phyloP scores from a whole-genome alignment of 2,888 invertebrate species.

The Hybos culiciformis region DNA sequence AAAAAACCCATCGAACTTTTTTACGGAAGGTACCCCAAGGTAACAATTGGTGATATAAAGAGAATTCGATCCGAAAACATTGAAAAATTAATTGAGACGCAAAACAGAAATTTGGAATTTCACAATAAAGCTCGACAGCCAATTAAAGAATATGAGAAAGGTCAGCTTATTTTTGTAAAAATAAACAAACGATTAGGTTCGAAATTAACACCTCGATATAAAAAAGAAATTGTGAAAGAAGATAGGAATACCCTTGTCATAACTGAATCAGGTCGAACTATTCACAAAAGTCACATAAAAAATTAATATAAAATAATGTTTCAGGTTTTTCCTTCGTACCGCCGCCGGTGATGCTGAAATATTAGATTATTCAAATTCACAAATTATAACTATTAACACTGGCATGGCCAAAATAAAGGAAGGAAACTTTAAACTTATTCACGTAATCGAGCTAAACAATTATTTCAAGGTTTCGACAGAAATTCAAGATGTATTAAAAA shows the following conservation, averaged over 20 bases:
- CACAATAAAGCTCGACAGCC: too few species aligned
- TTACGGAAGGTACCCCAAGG: slow-evolving; percentile 1
- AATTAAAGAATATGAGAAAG: slow-evolving; percentile 3
- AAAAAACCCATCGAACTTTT: slow-evolving; percentile 4
- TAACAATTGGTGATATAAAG: background rate
- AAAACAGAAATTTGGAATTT: background rate
- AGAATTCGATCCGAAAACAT: background rate
- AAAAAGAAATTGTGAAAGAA: slow-evolving; percentile 1
- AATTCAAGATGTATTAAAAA: too few species aligned
- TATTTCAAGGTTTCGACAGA: slow-evolving; percentile 1
- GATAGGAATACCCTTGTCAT: slow-evolving; percentile 1
- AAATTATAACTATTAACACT: too few species aligned
- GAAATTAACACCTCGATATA: background rate
- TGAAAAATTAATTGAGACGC: background rate
- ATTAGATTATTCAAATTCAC: too few species aligned
- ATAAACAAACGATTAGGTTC: slow-evolving; percentile 2
- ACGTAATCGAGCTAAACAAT: slow-evolving; percentile 8
- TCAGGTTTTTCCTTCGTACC: background rate
- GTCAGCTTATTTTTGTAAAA: slow-evolving; percentile 3
- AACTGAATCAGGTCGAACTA: background rate
- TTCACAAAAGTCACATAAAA: too few species aligned
- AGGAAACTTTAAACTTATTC: too few species aligned
- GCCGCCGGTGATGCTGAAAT: background rate
- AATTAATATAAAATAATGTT: background rate
- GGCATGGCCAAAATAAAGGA: too few species aligned